Base-by-base conservation (phyloP, 2,113 vertebrate genomes). In the Anser brachyrhynchus region DNA sequence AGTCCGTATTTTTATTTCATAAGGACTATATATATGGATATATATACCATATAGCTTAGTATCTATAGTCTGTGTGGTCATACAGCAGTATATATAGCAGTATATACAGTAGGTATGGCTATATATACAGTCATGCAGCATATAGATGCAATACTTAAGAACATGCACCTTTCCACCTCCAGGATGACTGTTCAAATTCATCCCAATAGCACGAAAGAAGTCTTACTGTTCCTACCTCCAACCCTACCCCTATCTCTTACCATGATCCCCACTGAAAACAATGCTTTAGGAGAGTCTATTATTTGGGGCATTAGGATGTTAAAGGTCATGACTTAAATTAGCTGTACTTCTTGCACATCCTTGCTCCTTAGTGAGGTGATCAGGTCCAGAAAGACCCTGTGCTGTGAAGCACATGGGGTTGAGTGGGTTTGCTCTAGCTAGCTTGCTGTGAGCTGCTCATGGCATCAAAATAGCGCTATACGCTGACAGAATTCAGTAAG, bases 401-500 rank as follows among this genome's bases (percentile, higher is more conserved):
- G 49, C 20, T 66, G 20, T 8, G 52, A 35, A 91, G 84, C 51
- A 83, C 35, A 67, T 5, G 7, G 35, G 44, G 33, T 12, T 55
- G 39, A 87, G 66, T 33, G 73, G 43, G 6, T 72, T 92, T 76
- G 67, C 17, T 26, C 37, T 28, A 71, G 31, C 22, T 51, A 86
- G 37, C 54, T 76, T 37, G 10, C 58, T 69, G 28, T 18, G 67
- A 85, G 37, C 41, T 41, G 67, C 44, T 83, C 37, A 18, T 6
- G 10, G 54, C 62, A 77, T 35, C 6, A 6, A 23, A 89, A 79
- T 0, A 1, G 65, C 18, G 54, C 49, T 52, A 41, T 41, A 5
- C 0, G 1, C 18, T 1, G 2, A 86, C 13, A 37, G 1, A 77
- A 22, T 33, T 73, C 58, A 59, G 39, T 18, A 58, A 82, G 25